Evolutionary conservation across 2,888 invertebrate genomes (phyloP).

Genomic region (Crepidodera aurea): DNA sequence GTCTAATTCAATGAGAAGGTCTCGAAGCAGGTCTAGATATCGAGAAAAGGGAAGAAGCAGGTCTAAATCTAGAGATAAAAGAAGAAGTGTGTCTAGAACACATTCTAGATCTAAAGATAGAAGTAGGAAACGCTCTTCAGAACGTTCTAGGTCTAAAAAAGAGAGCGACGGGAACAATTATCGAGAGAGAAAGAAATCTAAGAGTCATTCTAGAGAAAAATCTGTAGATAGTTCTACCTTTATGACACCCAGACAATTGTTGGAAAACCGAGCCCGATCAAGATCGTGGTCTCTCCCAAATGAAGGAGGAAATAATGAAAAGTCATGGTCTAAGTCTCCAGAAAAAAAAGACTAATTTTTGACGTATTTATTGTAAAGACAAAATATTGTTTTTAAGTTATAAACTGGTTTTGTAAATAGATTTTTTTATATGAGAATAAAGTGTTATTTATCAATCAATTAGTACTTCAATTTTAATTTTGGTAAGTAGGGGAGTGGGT

Average conservation of each 20-base stretch:
- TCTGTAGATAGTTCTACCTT: constrained; percentile 58
- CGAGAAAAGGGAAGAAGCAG: constrained; percentile 25
- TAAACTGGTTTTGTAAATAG: constrained; percentile 1
- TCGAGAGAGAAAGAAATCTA: not conserved
- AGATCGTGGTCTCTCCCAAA: constrained; percentile 70
- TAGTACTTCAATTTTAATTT: too few species aligned
- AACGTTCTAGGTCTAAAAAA: constrained; percentile 16
- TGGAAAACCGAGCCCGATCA: constrained; percentile 59
- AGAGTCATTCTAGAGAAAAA: constrained; percentile 34
- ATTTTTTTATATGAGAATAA: not conserved
- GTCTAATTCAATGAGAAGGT: constrained; percentile 52
- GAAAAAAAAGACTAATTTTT: constrained; percentile 35
- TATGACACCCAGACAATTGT: constrained; percentile 55
- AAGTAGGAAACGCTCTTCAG: constrained; percentile 31
- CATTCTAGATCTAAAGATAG: constrained; percentile 25
- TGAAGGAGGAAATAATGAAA: constrained; percentile 53
- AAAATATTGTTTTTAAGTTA: not conserved
- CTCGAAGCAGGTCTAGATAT: constrained; percentile 45
- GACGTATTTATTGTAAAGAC: not conserved
- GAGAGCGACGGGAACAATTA: not conserved
- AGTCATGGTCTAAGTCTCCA: constrained; percentile 67
- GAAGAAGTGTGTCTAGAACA: constrained; percentile 25
- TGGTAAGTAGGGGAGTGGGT: too few species aligned
- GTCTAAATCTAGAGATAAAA: constrained; percentile 39
- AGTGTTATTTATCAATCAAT: not conserved